Conservation (phyloP, 2,797 vertebrate species). For the Centroberyx gerrardi region DNA sequence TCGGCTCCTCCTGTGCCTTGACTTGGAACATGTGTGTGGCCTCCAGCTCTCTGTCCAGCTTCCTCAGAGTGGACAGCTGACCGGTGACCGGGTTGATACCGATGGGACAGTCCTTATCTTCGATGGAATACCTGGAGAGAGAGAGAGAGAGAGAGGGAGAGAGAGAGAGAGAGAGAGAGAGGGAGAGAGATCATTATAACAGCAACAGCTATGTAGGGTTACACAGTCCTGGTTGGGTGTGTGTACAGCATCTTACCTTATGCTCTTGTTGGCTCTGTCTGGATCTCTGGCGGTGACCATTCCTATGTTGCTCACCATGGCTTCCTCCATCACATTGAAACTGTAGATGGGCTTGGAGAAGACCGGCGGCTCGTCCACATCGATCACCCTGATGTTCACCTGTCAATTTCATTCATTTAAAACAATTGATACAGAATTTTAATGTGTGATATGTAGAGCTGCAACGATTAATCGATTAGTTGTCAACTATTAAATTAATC, state of each 20-base stretch:
- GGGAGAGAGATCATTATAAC: not conserved
- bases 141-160: not conserved
- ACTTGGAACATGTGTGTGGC: constrained; percentile 76
- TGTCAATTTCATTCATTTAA: constrained; percentile 16
- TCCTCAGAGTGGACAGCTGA: constrained; percentile 69
- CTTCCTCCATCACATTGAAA: constrained; percentile 89
- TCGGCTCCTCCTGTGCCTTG: constrained; percentile 79
- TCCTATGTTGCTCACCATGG: constrained; percentile 80
- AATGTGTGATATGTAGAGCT: not conserved
- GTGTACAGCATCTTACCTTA: constrained; percentile 81
- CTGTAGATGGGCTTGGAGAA: constrained; percentile 86
- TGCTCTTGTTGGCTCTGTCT: constrained; percentile 80
- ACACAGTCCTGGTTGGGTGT: too few species aligned
- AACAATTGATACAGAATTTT: not conserved
- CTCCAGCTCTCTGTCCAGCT: constrained; percentile 82
- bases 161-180: not conserved
- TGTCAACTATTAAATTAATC: too few species aligned
- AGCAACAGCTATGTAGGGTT: not conserved
- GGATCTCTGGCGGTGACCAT: constrained; percentile 88
- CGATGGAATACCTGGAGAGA: constrained; percentile 79
- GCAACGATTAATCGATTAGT: too few species aligned
- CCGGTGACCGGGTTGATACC: constrained; percentile 74
- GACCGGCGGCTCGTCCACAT: constrained; percentile 93
- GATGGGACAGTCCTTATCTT: constrained; percentile 76
- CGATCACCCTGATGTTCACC: constrained; percentile 86